phyloP scores from a whole-genome alignment of 2,797 vertebrate species.

The Halcyon badia region DNA sequence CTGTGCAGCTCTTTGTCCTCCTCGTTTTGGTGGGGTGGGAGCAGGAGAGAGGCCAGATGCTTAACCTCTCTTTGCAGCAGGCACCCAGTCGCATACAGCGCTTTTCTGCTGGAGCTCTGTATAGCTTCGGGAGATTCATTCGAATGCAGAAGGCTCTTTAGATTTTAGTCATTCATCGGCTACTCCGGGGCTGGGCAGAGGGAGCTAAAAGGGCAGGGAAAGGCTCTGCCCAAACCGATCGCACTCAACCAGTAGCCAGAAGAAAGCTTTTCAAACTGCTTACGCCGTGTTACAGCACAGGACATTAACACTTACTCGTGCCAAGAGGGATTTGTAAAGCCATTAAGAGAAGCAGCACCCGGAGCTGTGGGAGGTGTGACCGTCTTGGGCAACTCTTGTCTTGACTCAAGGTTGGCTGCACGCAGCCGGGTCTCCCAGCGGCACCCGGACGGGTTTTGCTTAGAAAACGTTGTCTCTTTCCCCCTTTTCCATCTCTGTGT shows the following conservation, averaged over 20 bases:
- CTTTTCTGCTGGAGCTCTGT: not conserved
- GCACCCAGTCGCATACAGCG: not conserved
- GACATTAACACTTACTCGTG: not conserved
- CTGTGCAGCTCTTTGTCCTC: not conserved
- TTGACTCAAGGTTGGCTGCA: not conserved
- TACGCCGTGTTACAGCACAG: fast-evolving
- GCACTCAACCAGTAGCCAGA: not conserved
- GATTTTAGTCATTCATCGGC: not conserved
- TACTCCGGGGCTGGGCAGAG: not conserved
- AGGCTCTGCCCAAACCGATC: not conserved
- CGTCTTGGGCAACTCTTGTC: fast-evolving
- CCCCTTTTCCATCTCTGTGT: fast-evolving
- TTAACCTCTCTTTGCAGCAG: not conserved
- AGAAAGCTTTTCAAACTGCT: not conserved
- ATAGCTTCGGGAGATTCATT: not conserved
- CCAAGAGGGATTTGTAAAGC: not conserved
- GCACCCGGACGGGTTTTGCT: fast-evolving
- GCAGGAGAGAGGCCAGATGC: not conserved
- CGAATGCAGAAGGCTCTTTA: not conserved
- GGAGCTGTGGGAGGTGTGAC: not conserved
- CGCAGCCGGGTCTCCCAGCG: fast-evolving
- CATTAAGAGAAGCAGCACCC: not conserved
- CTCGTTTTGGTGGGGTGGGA: not conserved
- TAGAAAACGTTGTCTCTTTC: not conserved
- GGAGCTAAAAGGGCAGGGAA: not conserved